A percentile compares a stretch with the other conserved stretches of the same genome.
These are phyloP conservation scores for Chondrilla cf. caribensis DNA, from an alignment of 37 sponge, comb jelly and placozoan species.

Conservation along the genomic window DNA sequence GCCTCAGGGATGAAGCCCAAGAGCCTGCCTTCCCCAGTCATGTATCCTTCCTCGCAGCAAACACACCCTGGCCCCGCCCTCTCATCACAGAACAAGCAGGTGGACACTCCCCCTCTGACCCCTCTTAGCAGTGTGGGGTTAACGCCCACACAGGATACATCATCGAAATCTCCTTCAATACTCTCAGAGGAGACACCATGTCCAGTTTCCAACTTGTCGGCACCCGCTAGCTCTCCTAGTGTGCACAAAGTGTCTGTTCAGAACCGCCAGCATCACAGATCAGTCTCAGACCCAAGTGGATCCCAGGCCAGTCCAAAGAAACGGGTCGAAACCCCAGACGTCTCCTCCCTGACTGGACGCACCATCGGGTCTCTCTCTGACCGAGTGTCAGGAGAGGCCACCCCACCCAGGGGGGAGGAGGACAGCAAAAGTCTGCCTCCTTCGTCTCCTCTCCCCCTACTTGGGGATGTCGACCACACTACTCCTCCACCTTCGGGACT, in stretches of 20 bases:
- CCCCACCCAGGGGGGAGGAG: neutral
- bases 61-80: neutral
- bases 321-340: neutral
- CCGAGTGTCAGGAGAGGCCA: neutral
- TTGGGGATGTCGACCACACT: neutral
- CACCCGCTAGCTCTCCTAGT: neutral
- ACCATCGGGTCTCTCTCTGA: neutral
- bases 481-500: neutral
- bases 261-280: constrained; percentile 3
- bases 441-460: neutral
- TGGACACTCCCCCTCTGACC: neutral
- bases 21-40: neutral
- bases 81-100: neutral
- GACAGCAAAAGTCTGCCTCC: neutral
- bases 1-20: constrained; percentile 16
- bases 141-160: neutral
- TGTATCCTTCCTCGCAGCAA: neutral
- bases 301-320: neutral
- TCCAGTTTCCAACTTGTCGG: neutral
- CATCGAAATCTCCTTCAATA: neutral
- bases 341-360: neutral
- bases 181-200: neutral
- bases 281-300: neutral
- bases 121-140: neutral
- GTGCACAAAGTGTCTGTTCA: neutral